Evolutionary conservation across 2,888 invertebrate genomes (phyloP), one percentile per base, ranked within the genome.

Genomic region (Ochlodes sylvanus): DNA sequence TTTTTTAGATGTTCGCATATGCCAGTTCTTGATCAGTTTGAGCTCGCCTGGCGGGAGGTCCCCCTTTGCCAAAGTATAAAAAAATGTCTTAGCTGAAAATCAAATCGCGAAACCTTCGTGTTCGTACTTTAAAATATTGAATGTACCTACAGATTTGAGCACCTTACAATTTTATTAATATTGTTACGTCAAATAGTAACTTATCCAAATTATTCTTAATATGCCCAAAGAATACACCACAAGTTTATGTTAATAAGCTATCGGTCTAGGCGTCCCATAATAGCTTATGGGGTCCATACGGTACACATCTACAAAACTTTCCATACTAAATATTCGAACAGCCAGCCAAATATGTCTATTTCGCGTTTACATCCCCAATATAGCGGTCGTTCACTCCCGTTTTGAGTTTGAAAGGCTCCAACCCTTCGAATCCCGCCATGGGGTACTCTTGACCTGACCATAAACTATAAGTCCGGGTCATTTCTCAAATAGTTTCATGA

Each of bases 401-500:
- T 61, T 44, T 15, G 54, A 38, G 60, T 60, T 60, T 60, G 10
- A 34, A 58, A 42, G 55, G 21, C 54, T 58, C 54, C 14, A 54
- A 54, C 58, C 58, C 65, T 50, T 58, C 57, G 21, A 7, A 65
- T 66, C 41, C 12, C 32, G 68, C 61, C 52, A 54, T 63, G 57
- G 60, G 67, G 66, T 69, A 56, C 38, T 65, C 41, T 62, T 57
- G 64, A 65, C 65, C 68, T 63, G 27, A 56, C 54, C 47, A 55
- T 55, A 63, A 56, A 56, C 12, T 55, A 57, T 71, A 72, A 72
- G 69, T 71, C 70, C 55, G 60, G 71, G 68, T 71, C 85, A 89
- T 89, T 87, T 88, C 80, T 79, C 83, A 87, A 89, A 91, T 89
- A 85, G 87, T 86, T 83, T 87, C 81, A 90, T 90, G 92, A 91